phyloP scores from a whole-genome alignment of 2,888 invertebrate genomes.

The Hyles lineata region DNA sequence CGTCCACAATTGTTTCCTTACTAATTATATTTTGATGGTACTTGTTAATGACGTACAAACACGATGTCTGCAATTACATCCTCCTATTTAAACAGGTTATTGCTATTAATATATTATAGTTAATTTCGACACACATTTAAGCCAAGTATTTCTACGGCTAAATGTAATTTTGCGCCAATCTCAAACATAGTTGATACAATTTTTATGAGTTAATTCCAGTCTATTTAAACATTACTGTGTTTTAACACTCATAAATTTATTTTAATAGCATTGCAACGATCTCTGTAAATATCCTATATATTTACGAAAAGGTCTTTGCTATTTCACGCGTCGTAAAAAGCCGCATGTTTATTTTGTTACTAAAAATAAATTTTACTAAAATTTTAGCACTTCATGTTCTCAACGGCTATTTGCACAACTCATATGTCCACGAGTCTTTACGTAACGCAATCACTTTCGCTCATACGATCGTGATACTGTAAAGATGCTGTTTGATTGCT shows the following conservation, averaged over 20 bases:
- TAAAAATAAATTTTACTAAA: constrained; percentile 12
- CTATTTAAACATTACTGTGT: too few relatives aligned
- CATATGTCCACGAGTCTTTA: neutral
- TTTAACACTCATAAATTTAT: too few relatives aligned
- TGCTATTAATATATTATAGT: neutral
- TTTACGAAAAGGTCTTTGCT: neutral
- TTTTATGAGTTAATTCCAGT: too few relatives aligned
- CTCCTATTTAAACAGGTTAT: constrained; percentile 7
- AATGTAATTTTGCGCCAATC: too few relatives aligned
- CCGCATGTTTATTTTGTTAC: neutral
- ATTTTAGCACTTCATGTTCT: neutral
- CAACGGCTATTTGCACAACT: neutral
- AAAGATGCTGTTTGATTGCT: neutral
- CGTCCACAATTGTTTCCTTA: constrained; percentile 22
- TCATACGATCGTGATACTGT: neutral
- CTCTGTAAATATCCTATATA: neutral
- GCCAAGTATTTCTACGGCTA: neutral
- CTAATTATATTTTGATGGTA: constrained; percentile 41
- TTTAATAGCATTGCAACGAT: too few relatives aligned
- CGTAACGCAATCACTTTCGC: constrained; percentile 21
- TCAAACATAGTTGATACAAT: too few relatives aligned
- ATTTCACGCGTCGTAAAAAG: neutral
- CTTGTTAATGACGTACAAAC: constrained; percentile 16
- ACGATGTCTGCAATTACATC: neutral
- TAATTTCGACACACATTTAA: constrained; percentile 11